Evolutionary conservation across 1,140 invertebrate genomes (phyloP).

Genomic region (Hirudo medicinalis): DNA sequence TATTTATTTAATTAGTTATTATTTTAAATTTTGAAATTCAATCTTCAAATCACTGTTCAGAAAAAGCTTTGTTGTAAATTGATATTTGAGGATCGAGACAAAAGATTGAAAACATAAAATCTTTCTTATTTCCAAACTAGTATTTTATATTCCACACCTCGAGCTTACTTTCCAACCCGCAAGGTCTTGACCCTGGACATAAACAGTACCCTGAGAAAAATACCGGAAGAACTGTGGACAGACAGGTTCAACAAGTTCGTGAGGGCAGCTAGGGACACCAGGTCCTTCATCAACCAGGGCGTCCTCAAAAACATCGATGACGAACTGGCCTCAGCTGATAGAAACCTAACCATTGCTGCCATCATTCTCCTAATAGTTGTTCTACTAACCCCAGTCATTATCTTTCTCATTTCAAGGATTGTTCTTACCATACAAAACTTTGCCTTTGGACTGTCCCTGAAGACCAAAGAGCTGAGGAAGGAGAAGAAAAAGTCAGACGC

Average conservation of each 20-base stretch:
- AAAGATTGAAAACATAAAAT: too few relatives aligned
- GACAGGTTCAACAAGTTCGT: slow-evolving; percentile 7
- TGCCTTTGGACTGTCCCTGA: slow-evolving; percentile 34
- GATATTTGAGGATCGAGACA: too few relatives aligned
- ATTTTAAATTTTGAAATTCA: too few relatives aligned
- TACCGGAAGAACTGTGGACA: slow-evolving; percentile 2
- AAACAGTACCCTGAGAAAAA: not conserved
- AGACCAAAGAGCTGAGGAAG: slow-evolving; percentile 35
- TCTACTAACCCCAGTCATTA: slow-evolving; percentile 32
- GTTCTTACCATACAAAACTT: slow-evolving; percentile 36
- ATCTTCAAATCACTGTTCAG: too few relatives aligned
- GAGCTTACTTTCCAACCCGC: too few relatives aligned
- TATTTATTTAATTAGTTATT: not conserved
- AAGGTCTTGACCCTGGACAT: not conserved
- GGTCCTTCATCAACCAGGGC: not conserved
- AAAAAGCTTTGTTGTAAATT: too few relatives aligned
- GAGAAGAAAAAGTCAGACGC: slow-evolving; percentile 37
- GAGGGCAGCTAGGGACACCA: not conserved
- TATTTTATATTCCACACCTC: too few relatives aligned
- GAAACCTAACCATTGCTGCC: slow-evolving; percentile 25
- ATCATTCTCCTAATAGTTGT: slow-evolving; percentile 30
- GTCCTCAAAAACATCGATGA: not conserved
- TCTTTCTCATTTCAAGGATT: slow-evolving; percentile 30
- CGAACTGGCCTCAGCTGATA: not conserved
- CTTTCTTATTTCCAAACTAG: too few relatives aligned